Evolutionary conservation across 2,888 invertebrate species (phyloP).

Genomic region (Leucoma salicis): DNA sequence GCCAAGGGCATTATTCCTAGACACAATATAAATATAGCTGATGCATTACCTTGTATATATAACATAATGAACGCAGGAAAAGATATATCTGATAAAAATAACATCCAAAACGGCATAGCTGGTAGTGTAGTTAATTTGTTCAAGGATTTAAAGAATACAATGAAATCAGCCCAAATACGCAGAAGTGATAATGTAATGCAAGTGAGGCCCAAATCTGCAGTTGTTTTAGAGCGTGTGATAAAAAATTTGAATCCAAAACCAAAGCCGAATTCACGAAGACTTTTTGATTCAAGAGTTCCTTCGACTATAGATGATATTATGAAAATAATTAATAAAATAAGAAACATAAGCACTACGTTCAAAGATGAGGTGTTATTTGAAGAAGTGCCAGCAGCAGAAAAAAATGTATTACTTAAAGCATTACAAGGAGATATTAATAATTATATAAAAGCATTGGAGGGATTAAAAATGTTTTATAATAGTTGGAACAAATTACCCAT

Average conservation of each 20-base stretch:
- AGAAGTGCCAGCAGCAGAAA: conserved; percentile 47
- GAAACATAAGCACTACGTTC: conserved; percentile 43
- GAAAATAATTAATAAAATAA: conserved; percentile 43
- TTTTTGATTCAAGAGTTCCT: conserved; percentile 31
- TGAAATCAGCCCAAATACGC: conserved; percentile 37
- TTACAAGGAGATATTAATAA: conserved; percentile 47
- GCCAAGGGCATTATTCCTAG: conserved; percentile 41
- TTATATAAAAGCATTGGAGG: conserved; percentile 42
- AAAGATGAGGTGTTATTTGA: conserved; percentile 46
- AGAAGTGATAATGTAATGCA: conserved; percentile 31
- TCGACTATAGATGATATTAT: conserved; percentile 45
- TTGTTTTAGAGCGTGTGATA: conserved; percentile 62
- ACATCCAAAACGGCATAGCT: conserved; percentile 14
- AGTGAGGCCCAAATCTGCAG: conserved; percentile 53
- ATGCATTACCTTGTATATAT: conserved; percentile 64
- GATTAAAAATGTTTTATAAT: conserved; percentile 39
- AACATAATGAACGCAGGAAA: conserved; percentile 49
- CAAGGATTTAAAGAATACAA: conserved; percentile 48
- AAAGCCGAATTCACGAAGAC: conserved; percentile 40
- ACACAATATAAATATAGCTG: conserved; percentile 45
- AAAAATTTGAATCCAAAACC: conserved; percentile 45
- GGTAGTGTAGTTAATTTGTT: conserved; percentile 51
- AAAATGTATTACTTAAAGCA: conserved; percentile 52
- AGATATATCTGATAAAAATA: conserved; percentile 12
- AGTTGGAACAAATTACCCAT: conserved; percentile 27